A percentile compares a stretch with the other conserved stretches of the same genome.
Conservation (phyloP, 2,888 invertebrate species). For the Chaetoderma sp. region DNA sequence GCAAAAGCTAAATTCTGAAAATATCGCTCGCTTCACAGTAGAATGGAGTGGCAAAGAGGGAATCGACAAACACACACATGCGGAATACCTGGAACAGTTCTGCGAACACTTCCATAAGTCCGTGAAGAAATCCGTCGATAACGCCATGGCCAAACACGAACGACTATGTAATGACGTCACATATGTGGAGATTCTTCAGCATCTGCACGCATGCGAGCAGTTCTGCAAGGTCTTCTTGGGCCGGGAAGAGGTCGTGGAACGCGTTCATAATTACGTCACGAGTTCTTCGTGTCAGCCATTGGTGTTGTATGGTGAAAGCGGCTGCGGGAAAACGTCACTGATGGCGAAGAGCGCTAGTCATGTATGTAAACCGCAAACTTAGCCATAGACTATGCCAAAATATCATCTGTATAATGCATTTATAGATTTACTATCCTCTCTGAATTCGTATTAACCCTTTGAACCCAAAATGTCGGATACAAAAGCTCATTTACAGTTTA, state of each 20-base stretch:
- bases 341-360: slow-evolving; percentile 87
- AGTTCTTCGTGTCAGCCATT: slow-evolving; percentile 86
- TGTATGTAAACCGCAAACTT: slow-evolving; percentile 39
- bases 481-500: too few relatives aligned
- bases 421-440: background rate
- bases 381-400: background rate
- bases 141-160: slow-evolving; percentile 96
- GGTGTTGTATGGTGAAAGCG: slow-evolving; percentile 94
- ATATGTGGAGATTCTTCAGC: slow-evolving; percentile 73
- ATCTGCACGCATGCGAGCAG: slow-evolving; percentile 94
- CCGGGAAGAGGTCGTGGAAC: slow-evolving; percentile 82
- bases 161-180: slow-evolving; percentile 77
- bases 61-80: slow-evolving; percentile 87
- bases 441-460: too few relatives aligned
- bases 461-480: too few relatives aligned
- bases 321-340: slow-evolving; percentile 97
- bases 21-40: slow-evolving; percentile 75
- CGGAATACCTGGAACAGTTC: slow-evolving; percentile 93
- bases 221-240: slow-evolving; percentile 91
- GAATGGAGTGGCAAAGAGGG: slow-evolving; percentile 95
- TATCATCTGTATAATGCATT: background rate
- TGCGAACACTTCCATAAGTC: slow-evolving; percentile 81
- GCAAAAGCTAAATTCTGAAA: slow-evolving; percentile 61
- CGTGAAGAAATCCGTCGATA: slow-evolving; percentile 90
- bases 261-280: slow-evolving; percentile 56